phyloP scores from a whole-genome alignment of 2,113 vertebrate species.

The Potamarius usumacintae region DNA sequence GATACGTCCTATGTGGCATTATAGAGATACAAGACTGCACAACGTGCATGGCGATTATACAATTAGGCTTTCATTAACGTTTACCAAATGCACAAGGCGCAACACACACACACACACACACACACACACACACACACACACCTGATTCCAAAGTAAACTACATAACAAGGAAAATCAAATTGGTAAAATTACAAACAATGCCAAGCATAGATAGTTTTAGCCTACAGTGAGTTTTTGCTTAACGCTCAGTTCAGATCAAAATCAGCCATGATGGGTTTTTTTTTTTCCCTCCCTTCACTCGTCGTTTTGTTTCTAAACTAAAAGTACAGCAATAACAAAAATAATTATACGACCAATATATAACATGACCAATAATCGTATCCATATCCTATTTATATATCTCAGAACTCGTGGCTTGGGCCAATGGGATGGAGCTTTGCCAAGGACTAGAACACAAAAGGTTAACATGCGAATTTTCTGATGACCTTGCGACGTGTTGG shows the following conservation, averaged over 20 bases:
- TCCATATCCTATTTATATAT: conserved; percentile 12
- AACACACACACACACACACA: neutral
- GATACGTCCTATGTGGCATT: neutral
- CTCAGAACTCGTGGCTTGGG: neutral
- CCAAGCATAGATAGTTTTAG: too few species aligned
- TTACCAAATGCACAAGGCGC: neutral
- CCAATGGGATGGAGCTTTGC: neutral
- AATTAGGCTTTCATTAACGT: neutral
- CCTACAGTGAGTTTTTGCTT: neutral
- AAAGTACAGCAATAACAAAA: neutral
- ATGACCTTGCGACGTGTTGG: neutral
- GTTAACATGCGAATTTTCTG: neutral
- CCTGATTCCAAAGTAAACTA: neutral
- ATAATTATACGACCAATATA: too few species aligned
- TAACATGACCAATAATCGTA: neutral
- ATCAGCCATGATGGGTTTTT: neutral
- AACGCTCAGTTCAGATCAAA: neutral
- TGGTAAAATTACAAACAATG: neutral
- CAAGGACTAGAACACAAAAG: neutral
- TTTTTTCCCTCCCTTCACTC: accelerated
- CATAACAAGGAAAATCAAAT: neutral
- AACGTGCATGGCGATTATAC: neutral
- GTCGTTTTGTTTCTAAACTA: neutral
- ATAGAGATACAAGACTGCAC: neutral
- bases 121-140: neutral